phyloP scores from a whole-genome alignment of 2,797 vertebrate genomes.

The Bovichtus variegatus region DNA sequence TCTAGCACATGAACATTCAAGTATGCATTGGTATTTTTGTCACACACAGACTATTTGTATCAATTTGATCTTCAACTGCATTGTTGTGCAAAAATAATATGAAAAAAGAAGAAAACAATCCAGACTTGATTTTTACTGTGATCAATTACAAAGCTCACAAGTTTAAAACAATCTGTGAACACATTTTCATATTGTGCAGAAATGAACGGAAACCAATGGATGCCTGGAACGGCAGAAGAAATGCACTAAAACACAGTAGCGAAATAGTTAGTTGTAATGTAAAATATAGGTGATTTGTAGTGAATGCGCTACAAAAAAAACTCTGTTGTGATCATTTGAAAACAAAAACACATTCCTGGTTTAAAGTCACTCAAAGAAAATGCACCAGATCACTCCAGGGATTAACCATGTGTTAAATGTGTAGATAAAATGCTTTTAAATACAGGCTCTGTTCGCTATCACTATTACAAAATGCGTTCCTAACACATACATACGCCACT shows the following conservation, averaged over 20 bases:
- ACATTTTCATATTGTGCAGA: neutral
- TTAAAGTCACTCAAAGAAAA: neutral
- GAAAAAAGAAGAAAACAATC: neutral
- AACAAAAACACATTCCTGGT: neutral
- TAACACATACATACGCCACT: slow-evolving; percentile 6
- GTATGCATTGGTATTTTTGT: neutral
- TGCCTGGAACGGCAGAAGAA: neutral
- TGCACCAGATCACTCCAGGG: neutral
- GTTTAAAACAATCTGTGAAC: neutral
- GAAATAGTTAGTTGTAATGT: neutral
- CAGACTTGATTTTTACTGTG: neutral
- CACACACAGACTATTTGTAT: neutral
- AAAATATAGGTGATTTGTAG: neutral
- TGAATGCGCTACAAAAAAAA: slow-evolving; percentile 1
- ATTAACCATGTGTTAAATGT: slow-evolving; percentile 11
- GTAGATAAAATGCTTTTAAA: slow-evolving; percentile 24
- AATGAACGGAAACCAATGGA: neutral
- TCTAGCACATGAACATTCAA: neutral
- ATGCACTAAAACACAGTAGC: neutral
- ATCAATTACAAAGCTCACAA: neutral
- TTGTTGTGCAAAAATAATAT: neutral
- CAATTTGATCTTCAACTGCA: neutral
- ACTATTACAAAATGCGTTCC: slow-evolving; percentile 24
- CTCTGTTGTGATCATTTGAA: neutral
- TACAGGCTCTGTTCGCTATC: slow-evolving; percentile 15